Percentiles rank a stretch among this genome's conserved stretches.
These are phyloP conservation scores for Lycopodina hypogea DNA, from an alignment of 37 sponge, comb jelly and placozoan genomes.

Conservation along the genomic window DNA sequence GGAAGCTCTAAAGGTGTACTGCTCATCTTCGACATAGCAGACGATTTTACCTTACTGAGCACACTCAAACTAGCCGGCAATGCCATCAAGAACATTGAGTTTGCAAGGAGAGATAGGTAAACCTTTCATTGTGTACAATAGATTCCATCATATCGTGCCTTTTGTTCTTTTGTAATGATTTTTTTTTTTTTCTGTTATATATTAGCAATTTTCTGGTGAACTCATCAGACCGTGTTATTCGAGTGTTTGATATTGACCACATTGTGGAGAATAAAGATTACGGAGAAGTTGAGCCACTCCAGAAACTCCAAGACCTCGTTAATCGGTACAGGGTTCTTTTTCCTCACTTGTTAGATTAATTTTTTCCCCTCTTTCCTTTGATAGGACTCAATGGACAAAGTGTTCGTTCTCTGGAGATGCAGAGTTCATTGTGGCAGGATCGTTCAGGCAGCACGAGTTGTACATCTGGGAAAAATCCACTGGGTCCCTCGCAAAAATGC, in stretches of 20 bases:
- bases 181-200: neutral
- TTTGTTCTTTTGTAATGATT: neutral
- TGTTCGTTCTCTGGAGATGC: constrained; percentile 95
- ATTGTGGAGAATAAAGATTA: constrained; percentile 41
- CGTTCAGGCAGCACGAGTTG: constrained; percentile 89
- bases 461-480: constrained; percentile 95
- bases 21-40: constrained; percentile 58
- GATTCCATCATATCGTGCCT: neutral
- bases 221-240: constrained; percentile 86
- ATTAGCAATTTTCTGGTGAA: constrained; percentile 86
- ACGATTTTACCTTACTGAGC: constrained; percentile 36
- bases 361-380: neutral
- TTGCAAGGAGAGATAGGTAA: constrained; percentile 85
- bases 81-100: constrained; percentile 85
- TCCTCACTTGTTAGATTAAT: neutral
- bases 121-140: neutral
- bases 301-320: constrained; percentile 93
- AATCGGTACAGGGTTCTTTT: constrained; percentile 67
- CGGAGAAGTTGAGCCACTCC: constrained; percentile 76
- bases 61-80: constrained; percentile 44
- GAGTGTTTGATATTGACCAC: constrained; percentile 86
- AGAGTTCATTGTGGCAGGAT: constrained; percentile 92
- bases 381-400: constrained; percentile 95
- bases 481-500: constrained; percentile 95
- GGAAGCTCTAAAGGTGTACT: constrained; percentile 92